A percentile compares a stretch with the other conserved stretches of the same genome.
Evolutionary conservation across 2,797 vertebrate genomes (phyloP).

Genomic region (Momotus momota): DNA sequence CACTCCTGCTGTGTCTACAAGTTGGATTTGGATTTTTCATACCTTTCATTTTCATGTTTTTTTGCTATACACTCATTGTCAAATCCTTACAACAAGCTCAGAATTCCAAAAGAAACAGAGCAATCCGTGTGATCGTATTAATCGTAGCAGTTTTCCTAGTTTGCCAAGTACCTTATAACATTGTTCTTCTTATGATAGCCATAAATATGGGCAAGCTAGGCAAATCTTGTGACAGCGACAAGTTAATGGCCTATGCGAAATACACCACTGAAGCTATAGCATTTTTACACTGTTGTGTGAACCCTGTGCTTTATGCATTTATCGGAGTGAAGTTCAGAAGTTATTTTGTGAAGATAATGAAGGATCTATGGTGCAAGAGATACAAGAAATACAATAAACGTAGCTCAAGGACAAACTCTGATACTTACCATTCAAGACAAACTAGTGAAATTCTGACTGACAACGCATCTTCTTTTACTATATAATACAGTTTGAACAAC

Average conservation of each 20-base stretch:
- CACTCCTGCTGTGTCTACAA: constrained; percentile 80
- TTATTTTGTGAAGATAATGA: constrained; percentile 86
- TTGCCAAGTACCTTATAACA: constrained; percentile 91
- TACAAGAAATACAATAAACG: constrained; percentile 77
- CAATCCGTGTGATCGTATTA: constrained; percentile 86
- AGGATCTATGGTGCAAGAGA: constrained; percentile 83
- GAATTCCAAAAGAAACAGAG: constrained; percentile 89
- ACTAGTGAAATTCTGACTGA: constrained; percentile 84
- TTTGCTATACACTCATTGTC: constrained; percentile 87
- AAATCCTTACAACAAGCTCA: constrained; percentile 83
- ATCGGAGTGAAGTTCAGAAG: constrained; percentile 91
- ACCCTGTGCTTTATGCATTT: constrained; percentile 94
- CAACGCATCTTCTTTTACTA: constrained; percentile 86
- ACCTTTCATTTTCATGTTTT: constrained; percentile 86
- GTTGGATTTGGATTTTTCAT: constrained; percentile 87
- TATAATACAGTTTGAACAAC: constrained; percentile 68
- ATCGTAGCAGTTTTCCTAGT: constrained; percentile 87
- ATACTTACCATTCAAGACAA: constrained; percentile 79
- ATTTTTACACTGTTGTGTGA: constrained; percentile 93
- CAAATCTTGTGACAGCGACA: constrained; percentile 53
- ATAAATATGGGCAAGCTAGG: constrained; percentile 36
- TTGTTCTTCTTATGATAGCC: constrained; percentile 78
- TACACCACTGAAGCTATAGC: constrained; percentile 80
- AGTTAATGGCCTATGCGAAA: constrained; percentile 24
- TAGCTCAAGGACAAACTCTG: constrained; percentile 78